phyloP scores from a whole-genome alignment of 2,797 vertebrate species.

The Xiphophorus birchmanni region DNA sequence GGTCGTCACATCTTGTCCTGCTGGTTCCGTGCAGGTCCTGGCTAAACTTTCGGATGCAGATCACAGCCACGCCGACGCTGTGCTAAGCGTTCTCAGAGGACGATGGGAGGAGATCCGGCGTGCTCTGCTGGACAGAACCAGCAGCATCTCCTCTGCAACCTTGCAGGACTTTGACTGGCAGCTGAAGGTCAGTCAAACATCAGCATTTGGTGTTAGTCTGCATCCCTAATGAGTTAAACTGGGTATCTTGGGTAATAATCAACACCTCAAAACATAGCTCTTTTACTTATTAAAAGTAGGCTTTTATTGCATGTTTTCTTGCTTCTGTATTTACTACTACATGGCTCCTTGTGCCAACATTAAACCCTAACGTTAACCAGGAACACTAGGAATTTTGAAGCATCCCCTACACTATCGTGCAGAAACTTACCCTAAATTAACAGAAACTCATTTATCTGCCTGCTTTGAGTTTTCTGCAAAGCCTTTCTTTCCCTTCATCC shows the following conservation, averaged over 20 bases:
- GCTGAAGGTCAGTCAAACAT: constrained; percentile 84
- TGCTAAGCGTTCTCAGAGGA: constrained; percentile 84
- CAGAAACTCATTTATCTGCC: not conserved
- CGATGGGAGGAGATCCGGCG: constrained; percentile 87
- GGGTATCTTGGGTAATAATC: not conserved
- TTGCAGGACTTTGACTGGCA: constrained; percentile 98
- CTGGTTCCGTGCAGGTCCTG: constrained; percentile 74
- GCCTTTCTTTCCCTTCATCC: constrained; percentile 15
- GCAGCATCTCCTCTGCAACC: constrained; percentile 85
- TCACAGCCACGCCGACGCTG: constrained; percentile 73
- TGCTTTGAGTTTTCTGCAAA: not conserved
- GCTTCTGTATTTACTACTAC: not conserved
- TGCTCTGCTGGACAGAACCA: constrained; percentile 85
- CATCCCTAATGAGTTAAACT: not conserved
- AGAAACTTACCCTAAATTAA: not conserved
- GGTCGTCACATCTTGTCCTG: not conserved
- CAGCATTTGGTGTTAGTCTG: not conserved
- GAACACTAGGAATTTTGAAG: not conserved
- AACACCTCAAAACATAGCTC: not conserved
- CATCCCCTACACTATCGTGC: not conserved
- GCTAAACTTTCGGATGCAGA: constrained; percentile 78
- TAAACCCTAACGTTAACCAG: not conserved
- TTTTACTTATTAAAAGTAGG: not conserved
- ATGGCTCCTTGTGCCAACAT: not conserved
- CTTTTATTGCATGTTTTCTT: not conserved